Base-by-base conservation (phyloP, 2,797 vertebrate species). In the Alca torda region DNA sequence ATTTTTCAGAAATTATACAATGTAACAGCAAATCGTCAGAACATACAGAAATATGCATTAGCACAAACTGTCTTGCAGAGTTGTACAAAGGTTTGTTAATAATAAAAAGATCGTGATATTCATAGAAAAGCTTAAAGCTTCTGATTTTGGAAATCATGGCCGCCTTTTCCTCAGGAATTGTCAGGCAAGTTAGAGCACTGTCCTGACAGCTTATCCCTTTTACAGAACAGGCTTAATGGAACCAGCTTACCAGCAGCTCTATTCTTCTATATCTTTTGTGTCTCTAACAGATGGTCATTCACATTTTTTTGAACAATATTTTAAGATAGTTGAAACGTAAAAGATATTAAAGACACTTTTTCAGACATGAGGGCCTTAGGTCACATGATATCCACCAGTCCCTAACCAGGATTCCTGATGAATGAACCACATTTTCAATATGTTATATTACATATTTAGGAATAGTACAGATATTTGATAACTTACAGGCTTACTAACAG, bases 401-500 rank as follows among this genome's bases (percentile, higher is more conserved):
- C 41, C 83, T 84, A 84, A 91, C 12, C 24, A 68, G n/a, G 19
- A 65, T 54, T 84, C 9, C 59, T 67, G 46, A 39, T 21, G 30
- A 81, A 74, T 18, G 16, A 41, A 63, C 9, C 14, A 37, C 11
- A 41, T 84, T 91, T 84, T 79, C 46, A 82, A 24, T 25, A 25
- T 1, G 3, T 25, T 56, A 31, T 43, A 68, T 63, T 41, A 48
- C 17, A n/a, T 56, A 64, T 57, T 79, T 89, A 75, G 63, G 59
- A 87, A 65, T 3, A 65, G 11, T 57, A 88, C 1, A 14, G 45
- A 31, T 75, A 76, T 76, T 72, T 83, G 69, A 18, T 54, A 79
- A 96, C 98, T 89, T 97, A 98, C 98, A 26, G 90, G 64, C 25
- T 94, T 97, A 31, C 85, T 81, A 64, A 99, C 21, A 15, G 98